phyloP scores from a whole-genome alignment of 2,888 invertebrate genomes.

The Synergus umbraculus region DNA sequence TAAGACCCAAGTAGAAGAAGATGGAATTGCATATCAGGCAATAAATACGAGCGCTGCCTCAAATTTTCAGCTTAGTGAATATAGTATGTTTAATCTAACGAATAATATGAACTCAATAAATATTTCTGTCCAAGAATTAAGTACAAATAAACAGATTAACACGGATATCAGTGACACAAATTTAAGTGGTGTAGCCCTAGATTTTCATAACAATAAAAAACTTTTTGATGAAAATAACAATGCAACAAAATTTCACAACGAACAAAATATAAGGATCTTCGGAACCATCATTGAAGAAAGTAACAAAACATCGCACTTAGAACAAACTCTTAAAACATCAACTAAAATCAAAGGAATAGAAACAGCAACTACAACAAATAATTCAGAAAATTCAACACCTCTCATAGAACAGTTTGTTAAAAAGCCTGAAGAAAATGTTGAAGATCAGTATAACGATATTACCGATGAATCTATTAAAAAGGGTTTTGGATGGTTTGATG shows the following conservation, averaged over 20 bases:
- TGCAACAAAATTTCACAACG: no score
- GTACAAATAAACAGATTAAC: neutral
- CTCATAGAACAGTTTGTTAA: slow-evolving; percentile 43
- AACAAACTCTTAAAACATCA: slow-evolving; percentile 1
- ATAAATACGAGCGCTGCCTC: no score
- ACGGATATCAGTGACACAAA: no score
- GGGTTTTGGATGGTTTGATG: neutral
- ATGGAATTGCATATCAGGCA: no score
- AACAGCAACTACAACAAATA: slow-evolving; percentile 33
- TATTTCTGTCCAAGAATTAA: slow-evolving; percentile 57
- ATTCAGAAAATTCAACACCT: neutral
- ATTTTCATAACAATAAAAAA: no score
- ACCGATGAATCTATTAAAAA: slow-evolving; percentile 65
- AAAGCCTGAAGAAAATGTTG: slow-evolving; percentile 67
- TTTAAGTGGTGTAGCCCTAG: no score
- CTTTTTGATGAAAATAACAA: no score
- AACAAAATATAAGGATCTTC: neutral
- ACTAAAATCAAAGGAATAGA: slow-evolving; percentile 36
- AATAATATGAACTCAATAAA: no score
- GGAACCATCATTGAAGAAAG: neutral
- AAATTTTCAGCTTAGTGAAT: no score
- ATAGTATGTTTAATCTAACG: no score
- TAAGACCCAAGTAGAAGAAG: slow-evolving; percentile 70
- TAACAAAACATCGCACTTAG: neutral
- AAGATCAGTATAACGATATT: slow-evolving; percentile 75